A percentile compares a stretch with the other conserved stretches of the same genome.
These are phyloP conservation scores for Karalla daura DNA, from an alignment of 2,797 vertebrate species.

Conservation along the genomic window DNA sequence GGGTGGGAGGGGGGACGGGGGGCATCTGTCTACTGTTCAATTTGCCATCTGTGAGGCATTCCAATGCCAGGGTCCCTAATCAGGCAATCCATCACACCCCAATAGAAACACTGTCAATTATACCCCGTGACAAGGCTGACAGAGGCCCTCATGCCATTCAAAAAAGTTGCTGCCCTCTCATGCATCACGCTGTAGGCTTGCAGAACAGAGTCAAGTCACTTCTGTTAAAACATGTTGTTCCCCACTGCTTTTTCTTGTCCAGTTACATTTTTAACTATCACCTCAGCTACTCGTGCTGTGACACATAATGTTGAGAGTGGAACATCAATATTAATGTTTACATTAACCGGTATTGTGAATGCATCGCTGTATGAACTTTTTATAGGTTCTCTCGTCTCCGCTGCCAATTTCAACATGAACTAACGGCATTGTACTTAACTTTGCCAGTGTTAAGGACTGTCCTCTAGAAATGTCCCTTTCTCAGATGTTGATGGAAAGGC, in stretches of 20 bases:
- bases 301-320: slow-evolving; percentile 23
- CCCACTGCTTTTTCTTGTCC: not conserved
- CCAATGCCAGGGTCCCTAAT: slow-evolving; percentile 86
- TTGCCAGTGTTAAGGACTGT: slow-evolving; percentile 36
- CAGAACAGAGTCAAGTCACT: slow-evolving; percentile 1
- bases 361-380: slow-evolving; percentile 55
- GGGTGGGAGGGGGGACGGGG: slow-evolving; percentile 51
- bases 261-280: slow-evolving; percentile 21
- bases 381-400: slow-evolving; percentile 36
- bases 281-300: not conserved
- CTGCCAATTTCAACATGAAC: slow-evolving; percentile 24
- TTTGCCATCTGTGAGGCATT: slow-evolving; percentile 85
- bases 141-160: slow-evolving; percentile 54
- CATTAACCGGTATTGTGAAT: slow-evolving; percentile 53
- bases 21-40: slow-evolving; percentile 82
- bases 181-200: not conserved
- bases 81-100: slow-evolving; percentile 87
- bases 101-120: slow-evolving; percentile 85
- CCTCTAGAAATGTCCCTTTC: too few species aligned
- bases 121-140: slow-evolving; percentile 47
- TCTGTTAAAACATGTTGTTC: not conserved
- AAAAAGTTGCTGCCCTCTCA: slow-evolving; percentile 43
- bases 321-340: slow-evolving; percentile 65
- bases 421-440: slow-evolving; percentile 45
- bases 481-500: not conserved